These are phyloP conservation scores for Buphagus erythrorhynchus DNA, from an alignment of 2,797 vertebrate genomes.

Conservation along the genomic window DNA sequence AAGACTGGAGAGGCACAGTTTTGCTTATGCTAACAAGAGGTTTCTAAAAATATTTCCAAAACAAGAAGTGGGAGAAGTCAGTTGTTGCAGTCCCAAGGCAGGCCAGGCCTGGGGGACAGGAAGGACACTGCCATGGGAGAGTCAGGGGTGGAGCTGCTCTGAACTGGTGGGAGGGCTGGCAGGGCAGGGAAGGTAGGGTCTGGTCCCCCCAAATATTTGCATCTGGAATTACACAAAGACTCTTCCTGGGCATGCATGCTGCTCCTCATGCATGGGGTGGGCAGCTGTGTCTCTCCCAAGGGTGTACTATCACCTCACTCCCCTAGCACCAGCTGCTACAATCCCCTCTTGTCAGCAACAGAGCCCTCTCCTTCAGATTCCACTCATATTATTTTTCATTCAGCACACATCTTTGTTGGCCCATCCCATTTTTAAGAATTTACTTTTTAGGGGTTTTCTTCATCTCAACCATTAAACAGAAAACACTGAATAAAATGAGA, in stretches of 20 bases:
- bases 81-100: neutral
- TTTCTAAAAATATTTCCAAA: neutral
- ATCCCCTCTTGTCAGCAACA: neutral
- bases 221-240: neutral
- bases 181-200: neutral
- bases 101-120: neutral
- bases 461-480: neutral
- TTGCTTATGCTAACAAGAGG: neutral
- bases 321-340: neutral
- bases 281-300: neutral
- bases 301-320: neutral
- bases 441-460: neutral
- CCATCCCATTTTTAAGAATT: neutral
- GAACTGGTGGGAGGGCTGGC: neutral
- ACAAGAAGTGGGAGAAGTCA: neutral
- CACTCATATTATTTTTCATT: neutral
- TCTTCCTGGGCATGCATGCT: neutral
- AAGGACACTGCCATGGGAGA: neutral
- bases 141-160: rapidly evolving
- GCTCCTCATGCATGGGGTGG: neutral
- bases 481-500: neutral
- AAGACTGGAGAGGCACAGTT: neutral
- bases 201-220: neutral
- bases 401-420: neutral
- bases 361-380: neutral